Conservation (phyloP, 23 tunicate genomes). For the Trididemnum clinides region DNA sequence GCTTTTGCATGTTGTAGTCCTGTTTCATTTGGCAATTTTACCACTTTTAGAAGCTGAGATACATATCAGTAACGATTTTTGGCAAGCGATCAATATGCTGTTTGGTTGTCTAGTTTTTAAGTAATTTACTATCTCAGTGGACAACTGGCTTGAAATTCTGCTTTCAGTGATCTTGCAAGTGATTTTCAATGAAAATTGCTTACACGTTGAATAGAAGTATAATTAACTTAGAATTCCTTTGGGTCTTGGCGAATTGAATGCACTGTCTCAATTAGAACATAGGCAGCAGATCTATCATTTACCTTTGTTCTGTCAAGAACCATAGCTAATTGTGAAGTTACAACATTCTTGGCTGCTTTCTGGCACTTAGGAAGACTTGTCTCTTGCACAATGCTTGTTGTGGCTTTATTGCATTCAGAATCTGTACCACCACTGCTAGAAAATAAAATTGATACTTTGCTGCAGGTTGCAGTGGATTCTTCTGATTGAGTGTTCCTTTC, state of each 20-base stretch:
- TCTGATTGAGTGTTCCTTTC: too few relatives aligned
- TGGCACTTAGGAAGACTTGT: background rate
- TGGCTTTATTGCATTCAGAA: background rate
- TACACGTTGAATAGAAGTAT: too few relatives aligned
- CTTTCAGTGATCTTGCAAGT: background rate
- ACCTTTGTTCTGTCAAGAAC: slow-evolving; percentile 9
- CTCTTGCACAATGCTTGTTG: slow-evolving; percentile 3
- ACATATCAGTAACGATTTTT: too few relatives aligned
- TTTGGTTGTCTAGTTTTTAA: too few relatives aligned
- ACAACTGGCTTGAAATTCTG: slow-evolving; percentile 6
- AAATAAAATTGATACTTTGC: background rate
- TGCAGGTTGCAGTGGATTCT: background rate
- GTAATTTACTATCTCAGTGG: too few relatives aligned
- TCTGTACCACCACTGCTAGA: slow-evolving; percentile 18
- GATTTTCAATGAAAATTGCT: background rate
- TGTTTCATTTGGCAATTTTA: too few relatives aligned
- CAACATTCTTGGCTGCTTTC: background rate
- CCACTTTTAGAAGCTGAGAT: too few relatives aligned
- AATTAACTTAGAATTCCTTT: background rate
- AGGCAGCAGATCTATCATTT: slow-evolving; percentile 13
- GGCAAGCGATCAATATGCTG: too few relatives aligned
- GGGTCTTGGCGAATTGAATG: slow-evolving; percentile 10
- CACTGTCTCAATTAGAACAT: slow-evolving; percentile 12
- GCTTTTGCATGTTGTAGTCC: too few relatives aligned
- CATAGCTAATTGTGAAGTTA: slow-evolving; percentile 29